A percentile compares a stretch with the other conserved stretches of the same genome.
phyloP scores from a whole-genome alignment of 2,888 invertebrate species.

The Tenthredo distinguenda region DNA sequence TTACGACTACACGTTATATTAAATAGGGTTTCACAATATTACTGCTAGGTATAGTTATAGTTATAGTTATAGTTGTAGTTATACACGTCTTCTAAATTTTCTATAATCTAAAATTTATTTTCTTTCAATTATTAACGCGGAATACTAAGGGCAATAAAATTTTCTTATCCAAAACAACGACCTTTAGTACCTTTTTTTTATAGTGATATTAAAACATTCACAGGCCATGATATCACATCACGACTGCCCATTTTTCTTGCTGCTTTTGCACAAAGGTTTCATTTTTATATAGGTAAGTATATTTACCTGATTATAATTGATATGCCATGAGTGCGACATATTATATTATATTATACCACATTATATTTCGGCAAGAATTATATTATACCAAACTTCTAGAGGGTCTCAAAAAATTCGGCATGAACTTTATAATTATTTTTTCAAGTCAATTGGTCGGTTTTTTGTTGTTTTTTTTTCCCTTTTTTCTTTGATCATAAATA shows the following conservation, averaged over 20 bases:
- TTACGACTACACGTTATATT: constrained; percentile 37
- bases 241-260: background rate
- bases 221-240: background rate
- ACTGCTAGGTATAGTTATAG: background rate
- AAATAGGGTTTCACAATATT: constrained; percentile 31
- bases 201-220: background rate
- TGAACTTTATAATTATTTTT: background rate
- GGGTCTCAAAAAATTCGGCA: too few relatives aligned
- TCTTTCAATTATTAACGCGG: background rate
- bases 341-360: too few relatives aligned
- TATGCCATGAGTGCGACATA: background rate
- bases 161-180: background rate
- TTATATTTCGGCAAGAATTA: background rate
- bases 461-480: background rate
- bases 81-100: background rate
- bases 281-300: background rate
- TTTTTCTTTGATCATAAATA: background rate
- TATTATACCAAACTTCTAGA: background rate
- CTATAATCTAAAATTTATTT: background rate
- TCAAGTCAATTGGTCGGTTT: constrained; percentile 29
- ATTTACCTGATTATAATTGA: background rate
- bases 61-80: background rate
- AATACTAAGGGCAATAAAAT: constrained; percentile 21
- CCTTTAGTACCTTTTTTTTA: background rate
- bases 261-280: background rate